Evolutionary conservation across 2,797 vertebrate genomes (phyloP), one percentile per base, ranked within the genome.

Genomic region (Jordanella pulchra): DNA sequence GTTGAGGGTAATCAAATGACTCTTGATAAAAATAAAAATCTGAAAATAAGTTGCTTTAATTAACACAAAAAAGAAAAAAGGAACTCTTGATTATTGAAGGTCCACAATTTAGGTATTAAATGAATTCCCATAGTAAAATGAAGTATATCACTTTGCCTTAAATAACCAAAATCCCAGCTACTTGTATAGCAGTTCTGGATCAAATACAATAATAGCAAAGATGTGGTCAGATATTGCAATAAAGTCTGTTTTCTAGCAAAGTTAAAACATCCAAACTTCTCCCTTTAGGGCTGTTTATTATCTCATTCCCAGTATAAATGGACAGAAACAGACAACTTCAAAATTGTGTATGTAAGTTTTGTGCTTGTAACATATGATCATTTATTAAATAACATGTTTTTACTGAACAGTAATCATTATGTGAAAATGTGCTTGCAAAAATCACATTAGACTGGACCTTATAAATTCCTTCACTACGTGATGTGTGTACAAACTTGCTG

Each of bases 351-450:
- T 28, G 15, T 60, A 7, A 18, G 51, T 50, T 53, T 65, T 47
- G 35, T 10, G 23, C 60, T 73, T 78, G n/a, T 25, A 55, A 64
- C 35, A 23, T 42, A 21, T 45, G 51, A 60, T 35, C 0, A 25
- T 66, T 50, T 64, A 23, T 66, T 45, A 32, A 53, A 65, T 25
- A 54, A 76, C 68, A 71, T 25, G 51, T 55, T 53, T 23, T 51
- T 55, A 48, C 25, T 70, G 55, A 76, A 61, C 21, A 9, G 28
- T 67, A 54, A 4, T 45, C 44, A 68, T 61, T 44, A 54, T 45
- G 25, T 56, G 51, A 54, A 67, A 72, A 67, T 54, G 47, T 45
- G 55, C 58, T 45, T 7, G 30, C 14, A 30, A 25, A 51, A 51
- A 39, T 42, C 25, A 50, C 17, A 42, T 48, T 67, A 58, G 6